Evolutionary conservation across 2,888 invertebrate genomes (phyloP), one percentile per base, ranked within the genome.

Genomic region (Leucoma salicis): DNA sequence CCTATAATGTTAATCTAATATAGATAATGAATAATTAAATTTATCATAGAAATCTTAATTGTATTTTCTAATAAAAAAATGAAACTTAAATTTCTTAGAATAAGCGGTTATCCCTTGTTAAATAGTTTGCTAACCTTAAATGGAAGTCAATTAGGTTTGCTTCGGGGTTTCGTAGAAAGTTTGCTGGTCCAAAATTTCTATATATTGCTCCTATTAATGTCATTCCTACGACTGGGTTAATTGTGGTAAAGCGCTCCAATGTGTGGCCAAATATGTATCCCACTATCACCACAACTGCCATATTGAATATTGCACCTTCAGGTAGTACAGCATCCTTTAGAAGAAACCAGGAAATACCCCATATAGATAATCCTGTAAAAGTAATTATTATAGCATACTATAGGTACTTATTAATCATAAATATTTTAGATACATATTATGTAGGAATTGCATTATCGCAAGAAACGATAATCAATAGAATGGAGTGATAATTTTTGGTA

Each of bases 171-270:
- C 79, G 72, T 48, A 88, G 65, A 52, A 81, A 79, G 55, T 74
- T 84, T 24, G 63, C 60, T 28, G 78, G 64, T 11, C 78, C 78
- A 21, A 84, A 71, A 51, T 78, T 74, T 69, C 85, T 82, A 50
- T 72, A 85, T 15, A 87, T 54, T 10, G 76, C 84, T 39, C 89
- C 89, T 24, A 75, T 70, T 33, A 89, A 56, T 15, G 86, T 84
- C 89, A 89, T 89, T 6, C 87, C 88, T 8, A 88, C 82, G 5
- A 86, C 74, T 11, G 86, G 74, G 50, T 77, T 78, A 38, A 89
- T 59, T 24, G 82, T 81, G 27, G 88, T 87, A 49, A 74, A 83
- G 56, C 86, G 68, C 57, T 87, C 87, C 34, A 89, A 50, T 1
- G 79, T 80, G 46, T 89, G 89, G 0, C 89, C 88, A 39, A 75